phyloP scores from a whole-genome alignment of 2,113 vertebrate genomes.

The Myiozetetes cayanensis region DNA sequence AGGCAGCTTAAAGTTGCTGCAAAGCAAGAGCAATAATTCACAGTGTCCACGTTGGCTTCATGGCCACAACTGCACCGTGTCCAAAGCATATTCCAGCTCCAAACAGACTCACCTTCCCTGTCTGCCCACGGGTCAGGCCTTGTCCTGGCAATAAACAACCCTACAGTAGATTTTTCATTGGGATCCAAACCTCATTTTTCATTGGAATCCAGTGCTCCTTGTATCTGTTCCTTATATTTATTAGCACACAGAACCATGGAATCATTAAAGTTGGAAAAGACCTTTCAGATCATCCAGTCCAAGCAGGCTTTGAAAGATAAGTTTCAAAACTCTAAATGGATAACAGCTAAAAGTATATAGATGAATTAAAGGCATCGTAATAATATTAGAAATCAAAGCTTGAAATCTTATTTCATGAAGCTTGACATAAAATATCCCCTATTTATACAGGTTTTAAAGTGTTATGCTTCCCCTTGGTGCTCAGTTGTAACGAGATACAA shows the following conservation, averaged over 20 bases:
- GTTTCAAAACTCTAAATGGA: not conserved
- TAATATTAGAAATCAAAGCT: not conserved
- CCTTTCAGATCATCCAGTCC: not conserved
- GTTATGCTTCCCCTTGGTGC: not conserved
- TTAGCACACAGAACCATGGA: not conserved
- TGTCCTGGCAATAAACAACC: not conserved
- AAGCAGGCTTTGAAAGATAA: not conserved
- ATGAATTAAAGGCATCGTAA: not conserved
- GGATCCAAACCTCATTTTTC: not conserved
- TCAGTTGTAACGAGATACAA: not conserved
- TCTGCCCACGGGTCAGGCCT: not conserved
- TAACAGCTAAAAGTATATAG: not conserved
- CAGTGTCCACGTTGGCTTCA: fast-evolving
- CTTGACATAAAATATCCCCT: not conserved
- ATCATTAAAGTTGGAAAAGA: not conserved
- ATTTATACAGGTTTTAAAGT: not conserved
- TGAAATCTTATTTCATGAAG: not conserved
- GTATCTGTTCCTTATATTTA: not conserved
- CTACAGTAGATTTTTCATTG: not conserved
- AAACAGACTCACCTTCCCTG: not conserved
- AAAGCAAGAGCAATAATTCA: not conserved
- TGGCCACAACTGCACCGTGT: no score
- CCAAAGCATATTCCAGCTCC: not conserved
- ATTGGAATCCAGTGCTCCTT: not conserved
- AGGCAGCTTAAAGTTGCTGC: not conserved